These are phyloP conservation scores for Otus scops DNA, from an alignment of 2,797 vertebrate genomes.

Conservation along the genomic window DNA sequence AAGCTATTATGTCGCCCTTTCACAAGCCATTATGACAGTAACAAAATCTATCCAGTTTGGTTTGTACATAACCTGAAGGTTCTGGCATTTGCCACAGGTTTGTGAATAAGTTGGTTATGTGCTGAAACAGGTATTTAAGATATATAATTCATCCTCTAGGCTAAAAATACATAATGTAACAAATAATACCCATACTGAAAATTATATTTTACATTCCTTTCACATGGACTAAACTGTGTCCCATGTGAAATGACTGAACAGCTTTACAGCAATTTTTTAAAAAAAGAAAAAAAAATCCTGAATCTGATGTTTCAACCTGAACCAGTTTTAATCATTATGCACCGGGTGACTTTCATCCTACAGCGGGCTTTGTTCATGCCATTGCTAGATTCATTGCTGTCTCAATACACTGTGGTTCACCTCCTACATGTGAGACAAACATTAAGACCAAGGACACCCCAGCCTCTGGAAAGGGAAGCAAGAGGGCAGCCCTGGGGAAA, in stretches of 20 bases:
- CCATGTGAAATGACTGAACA: not conserved
- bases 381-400: not conserved
- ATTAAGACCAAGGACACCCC: not conserved
- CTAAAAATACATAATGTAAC: not conserved
- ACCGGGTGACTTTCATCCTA: not conserved
- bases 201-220: not conserved
- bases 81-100: not conserved
- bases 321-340: not conserved
- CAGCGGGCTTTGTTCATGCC: not conserved
- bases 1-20: not conserved
- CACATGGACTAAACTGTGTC: not conserved
- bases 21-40: not conserved
- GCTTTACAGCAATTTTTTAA: not conserved
- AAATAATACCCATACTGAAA: constrained; percentile 7
- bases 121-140: constrained; percentile 8
- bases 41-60: not conserved
- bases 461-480: not conserved
- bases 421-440: not conserved
- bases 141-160: not conserved
- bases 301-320: not conserved
- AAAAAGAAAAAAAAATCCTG: not conserved
- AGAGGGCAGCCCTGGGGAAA: not conserved
- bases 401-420: not conserved
- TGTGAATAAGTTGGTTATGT: not conserved
- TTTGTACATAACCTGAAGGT: not conserved